Percentiles rank a stretch among this genome's conserved stretches.
phyloP scores from a whole-genome alignment of 2,797 vertebrate species.

The Enteromius fasciolatus region DNA sequence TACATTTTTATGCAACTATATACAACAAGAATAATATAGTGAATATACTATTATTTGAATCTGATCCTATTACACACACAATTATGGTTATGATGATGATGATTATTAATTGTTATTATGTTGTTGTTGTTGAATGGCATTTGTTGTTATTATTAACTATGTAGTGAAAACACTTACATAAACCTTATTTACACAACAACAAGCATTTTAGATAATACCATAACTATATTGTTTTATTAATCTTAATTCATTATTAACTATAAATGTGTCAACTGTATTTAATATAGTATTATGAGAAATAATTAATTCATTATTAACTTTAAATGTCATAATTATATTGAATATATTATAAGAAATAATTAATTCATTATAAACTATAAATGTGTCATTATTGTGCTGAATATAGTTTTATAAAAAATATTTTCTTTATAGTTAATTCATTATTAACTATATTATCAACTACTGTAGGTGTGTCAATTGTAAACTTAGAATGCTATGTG shows the following conservation, averaged over 20 bases:
- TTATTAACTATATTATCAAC: not conserved
- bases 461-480: no score
- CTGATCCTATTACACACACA: not conserved
- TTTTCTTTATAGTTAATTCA: not conserved
- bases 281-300: not conserved
- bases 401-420: no score
- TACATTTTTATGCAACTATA: not conserved
- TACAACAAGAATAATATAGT: not conserved
- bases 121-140: not conserved
- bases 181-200: not conserved
- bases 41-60: not conserved
- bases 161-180: not conserved
- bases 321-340: no score
- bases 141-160: not conserved
- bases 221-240: not conserved
- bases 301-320: not conserved
- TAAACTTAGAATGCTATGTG: not conserved
- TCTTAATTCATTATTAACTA: not conserved
- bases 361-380: not conserved
- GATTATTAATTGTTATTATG: not conserved
- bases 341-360: not conserved
- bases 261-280: not conserved
- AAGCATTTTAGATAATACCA: not conserved
- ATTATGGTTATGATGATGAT: not conserved
- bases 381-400: not conserved